These are phyloP conservation scores for Phalacrocorax carbo DNA, from an alignment of 2,113 vertebrate species.

Conservation along the genomic window DNA sequence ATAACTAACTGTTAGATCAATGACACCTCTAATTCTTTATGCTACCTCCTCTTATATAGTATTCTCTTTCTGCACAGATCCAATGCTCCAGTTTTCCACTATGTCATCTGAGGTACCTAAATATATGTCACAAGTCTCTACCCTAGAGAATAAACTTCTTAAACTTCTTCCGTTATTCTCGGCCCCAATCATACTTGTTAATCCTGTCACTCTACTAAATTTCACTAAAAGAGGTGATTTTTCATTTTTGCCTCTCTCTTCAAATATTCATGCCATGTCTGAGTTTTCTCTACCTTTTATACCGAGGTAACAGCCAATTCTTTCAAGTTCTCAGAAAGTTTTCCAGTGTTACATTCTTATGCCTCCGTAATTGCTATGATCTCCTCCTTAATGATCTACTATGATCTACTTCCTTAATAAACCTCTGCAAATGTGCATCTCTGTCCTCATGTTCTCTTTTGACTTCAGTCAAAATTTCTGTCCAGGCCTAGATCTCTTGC, in stretches of 20 bases:
- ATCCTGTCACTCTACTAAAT: background rate
- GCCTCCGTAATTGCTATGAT: background rate
- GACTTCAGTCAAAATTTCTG: background rate
- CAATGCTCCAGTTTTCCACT: background rate
- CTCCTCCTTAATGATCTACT: background rate
- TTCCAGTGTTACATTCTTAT: background rate
- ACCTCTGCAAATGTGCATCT: background rate
- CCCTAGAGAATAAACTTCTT: background rate
- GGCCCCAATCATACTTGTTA: background rate
- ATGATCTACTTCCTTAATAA: background rate
- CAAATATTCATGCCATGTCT: background rate
- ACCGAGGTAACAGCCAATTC: background rate
- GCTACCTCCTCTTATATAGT: background rate
- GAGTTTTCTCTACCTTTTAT: background rate
- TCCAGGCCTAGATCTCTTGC: background rate
- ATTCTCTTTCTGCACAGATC: background rate
- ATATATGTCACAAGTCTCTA: background rate
- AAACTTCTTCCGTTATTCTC: background rate
- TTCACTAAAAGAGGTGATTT: background rate
- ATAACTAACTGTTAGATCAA: background rate
- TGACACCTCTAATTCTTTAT: background rate
- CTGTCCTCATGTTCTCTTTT: background rate
- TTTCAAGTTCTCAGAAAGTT: background rate
- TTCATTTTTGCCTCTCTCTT: background rate
- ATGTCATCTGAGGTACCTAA: background rate